These are phyloP conservation scores for Oryzias woworae DNA, from an alignment of 2,113 vertebrate genomes.

Conservation along the genomic window DNA sequence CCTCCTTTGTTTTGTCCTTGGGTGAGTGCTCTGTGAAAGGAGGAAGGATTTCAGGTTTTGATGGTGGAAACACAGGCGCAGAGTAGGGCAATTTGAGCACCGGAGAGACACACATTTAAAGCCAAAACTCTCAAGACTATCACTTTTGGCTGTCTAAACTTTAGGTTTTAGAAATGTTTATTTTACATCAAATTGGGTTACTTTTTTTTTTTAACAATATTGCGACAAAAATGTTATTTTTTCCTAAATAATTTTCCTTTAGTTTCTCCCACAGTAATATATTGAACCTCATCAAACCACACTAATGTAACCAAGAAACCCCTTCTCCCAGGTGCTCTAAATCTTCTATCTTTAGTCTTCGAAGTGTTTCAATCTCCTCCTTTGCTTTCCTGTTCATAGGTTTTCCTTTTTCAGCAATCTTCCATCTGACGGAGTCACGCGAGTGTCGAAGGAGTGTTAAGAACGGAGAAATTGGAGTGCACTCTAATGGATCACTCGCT, in stretches of 20 bases:
- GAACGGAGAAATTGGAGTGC: conserved; percentile 5
- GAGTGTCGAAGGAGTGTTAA: conserved; percentile 9
- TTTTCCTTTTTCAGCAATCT: conserved; percentile 2
- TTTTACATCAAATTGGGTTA: too few species aligned
- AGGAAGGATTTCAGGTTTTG: conserved; percentile 19
- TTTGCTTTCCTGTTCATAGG: conserved; percentile 1
- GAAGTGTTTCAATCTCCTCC: background rate
- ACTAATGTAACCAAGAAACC: background rate
- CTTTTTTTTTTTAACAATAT: too few species aligned
- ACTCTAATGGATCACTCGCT: conserved; percentile 10
- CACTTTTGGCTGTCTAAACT: too few species aligned
- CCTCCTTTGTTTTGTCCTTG: conserved; percentile 80
- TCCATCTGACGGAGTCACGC: conserved; percentile 4
- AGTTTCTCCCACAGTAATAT: too few species aligned
- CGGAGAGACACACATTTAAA: background rate
- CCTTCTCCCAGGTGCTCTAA: background rate
- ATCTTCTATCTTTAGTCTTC: background rate
- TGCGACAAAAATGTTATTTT: too few species aligned
- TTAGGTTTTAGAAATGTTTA: too few species aligned
- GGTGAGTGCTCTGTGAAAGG: conserved; percentile 80
- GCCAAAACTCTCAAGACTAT: too few species aligned
- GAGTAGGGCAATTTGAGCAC: background rate
- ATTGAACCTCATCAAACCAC: background rate
- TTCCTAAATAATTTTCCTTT: too few species aligned
- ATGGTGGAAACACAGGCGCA: background rate